phyloP scores from a whole-genome alignment of 2,888 invertebrate species.

The Synergus itoensis region DNA sequence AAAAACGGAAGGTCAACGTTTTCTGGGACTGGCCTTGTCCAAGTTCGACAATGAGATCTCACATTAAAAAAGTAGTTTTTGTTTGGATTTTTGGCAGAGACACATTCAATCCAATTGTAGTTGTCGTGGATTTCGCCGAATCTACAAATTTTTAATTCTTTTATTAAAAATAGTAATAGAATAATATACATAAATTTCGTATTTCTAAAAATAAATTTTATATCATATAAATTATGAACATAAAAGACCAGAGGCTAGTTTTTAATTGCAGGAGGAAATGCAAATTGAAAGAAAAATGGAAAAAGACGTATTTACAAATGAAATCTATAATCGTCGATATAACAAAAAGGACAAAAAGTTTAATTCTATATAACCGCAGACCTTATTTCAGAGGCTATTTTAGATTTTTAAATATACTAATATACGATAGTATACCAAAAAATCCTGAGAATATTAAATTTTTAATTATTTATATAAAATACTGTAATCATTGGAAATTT shows the following conservation, averaged over 20 bases:
- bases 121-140: slow-evolving; percentile 35
- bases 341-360: no score
- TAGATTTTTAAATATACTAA: not conserved
- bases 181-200: not conserved
- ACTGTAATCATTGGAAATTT: not conserved
- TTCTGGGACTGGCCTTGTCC: slow-evolving; percentile 35
- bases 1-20: slow-evolving; percentile 14
- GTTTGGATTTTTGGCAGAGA: not conserved
- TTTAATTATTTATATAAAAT: not conserved
- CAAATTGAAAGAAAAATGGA: no score
- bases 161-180: not conserved
- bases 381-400: not conserved
- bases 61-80: slow-evolving; percentile 34
- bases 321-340: no score
- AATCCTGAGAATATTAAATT: not conserved
- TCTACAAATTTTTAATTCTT: not conserved
- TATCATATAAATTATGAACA: no score
- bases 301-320: no score
- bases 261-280: no score
- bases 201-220: no score
- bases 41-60: slow-evolving; percentile 4
- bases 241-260: no score
- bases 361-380: not conserved
- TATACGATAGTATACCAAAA: no score
- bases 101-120: slow-evolving; percentile 34